A percentile compares a stretch with the other conserved stretches of the same genome.
Evolutionary conservation across 2,888 invertebrate genomes (phyloP).

Genomic region (Gortyna flavago): DNA sequence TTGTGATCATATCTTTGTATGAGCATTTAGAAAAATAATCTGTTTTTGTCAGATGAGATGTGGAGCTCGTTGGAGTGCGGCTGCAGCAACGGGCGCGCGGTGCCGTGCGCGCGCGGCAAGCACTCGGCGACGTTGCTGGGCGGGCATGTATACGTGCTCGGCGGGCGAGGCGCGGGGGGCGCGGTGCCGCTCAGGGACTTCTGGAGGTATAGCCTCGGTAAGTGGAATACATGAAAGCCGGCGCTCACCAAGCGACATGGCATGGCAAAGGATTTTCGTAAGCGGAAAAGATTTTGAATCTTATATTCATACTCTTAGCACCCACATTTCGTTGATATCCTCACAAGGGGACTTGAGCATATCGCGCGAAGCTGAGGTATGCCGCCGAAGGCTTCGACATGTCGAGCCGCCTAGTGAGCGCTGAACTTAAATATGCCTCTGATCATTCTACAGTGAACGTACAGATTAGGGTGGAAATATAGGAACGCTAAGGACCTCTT

Average conservation of each 20-base stretch:
- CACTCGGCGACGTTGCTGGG: conserved; percentile 95
- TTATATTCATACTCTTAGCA: neutral
- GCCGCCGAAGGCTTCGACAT: neutral
- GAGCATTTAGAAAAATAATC: neutral
- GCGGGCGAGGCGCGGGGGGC: conserved; percentile 95
- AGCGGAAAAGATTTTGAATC: neutral
- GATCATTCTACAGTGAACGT: no score
- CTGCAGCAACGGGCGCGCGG: conserved; percentile 77
- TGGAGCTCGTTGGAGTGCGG: conserved; percentile 83
- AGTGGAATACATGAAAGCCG: conserved; percentile 59
- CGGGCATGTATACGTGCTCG: conserved; percentile 94
- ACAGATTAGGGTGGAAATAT: neutral
- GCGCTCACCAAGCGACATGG: neutral
- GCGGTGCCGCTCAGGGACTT: conserved; percentile 95
- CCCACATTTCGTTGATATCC: neutral
- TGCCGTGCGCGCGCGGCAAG: conserved; percentile 92
- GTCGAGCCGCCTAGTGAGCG: neutral
- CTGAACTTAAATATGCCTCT: neutral
- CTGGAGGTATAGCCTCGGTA: conserved; percentile 95
- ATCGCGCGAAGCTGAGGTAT: neutral
- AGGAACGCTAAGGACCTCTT: neutral
- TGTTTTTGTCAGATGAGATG: conserved; percentile 79
- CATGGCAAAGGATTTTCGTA: neutral
- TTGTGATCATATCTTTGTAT: neutral
- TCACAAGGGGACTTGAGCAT: neutral